Conservation (phyloP, 2,797 vertebrate species). For the Acanthopagrus latus region DNA sequence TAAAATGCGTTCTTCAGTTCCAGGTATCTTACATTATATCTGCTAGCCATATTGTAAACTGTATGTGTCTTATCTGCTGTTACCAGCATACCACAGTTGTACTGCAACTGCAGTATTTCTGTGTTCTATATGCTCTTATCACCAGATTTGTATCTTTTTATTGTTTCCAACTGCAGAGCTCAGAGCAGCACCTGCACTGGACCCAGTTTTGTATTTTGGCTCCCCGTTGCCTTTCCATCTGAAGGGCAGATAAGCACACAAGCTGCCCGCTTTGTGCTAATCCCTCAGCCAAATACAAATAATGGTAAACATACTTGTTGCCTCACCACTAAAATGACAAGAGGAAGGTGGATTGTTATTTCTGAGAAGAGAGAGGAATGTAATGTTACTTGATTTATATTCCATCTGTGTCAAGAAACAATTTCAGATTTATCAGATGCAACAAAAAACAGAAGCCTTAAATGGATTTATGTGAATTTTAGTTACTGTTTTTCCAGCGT, state of each 20-base stretch:
- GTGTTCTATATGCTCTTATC: conserved; percentile 45
- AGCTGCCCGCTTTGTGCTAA: conserved; percentile 16
- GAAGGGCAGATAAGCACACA: conserved; percentile 43
- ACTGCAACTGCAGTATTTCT: conserved; percentile 32
- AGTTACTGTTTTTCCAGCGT: not conserved
- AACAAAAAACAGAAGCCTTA: not conserved
- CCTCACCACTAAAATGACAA: conserved; percentile 9
- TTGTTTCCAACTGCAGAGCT: conserved; percentile 39
- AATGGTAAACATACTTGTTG: conserved; percentile 14
- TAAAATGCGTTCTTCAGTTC: conserved; percentile 20
- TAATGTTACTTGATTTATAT: conserved; percentile 3
- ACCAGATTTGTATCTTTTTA: conserved; percentile 56
- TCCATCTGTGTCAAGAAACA: not conserved
- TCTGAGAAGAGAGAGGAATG: not conserved
- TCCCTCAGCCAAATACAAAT: conserved; percentile 17
- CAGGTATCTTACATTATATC: conserved; percentile 35
- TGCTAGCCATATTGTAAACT: conserved; percentile 7
- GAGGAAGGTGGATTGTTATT: not conserved
- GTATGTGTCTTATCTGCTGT: conserved; percentile 41
- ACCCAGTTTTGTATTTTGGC: conserved; percentile 40
- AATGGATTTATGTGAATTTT: conserved; percentile 1
- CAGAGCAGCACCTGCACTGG: not conserved
- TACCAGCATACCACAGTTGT: not conserved
- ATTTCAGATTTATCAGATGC: not conserved
- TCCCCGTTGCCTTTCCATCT: conserved; percentile 29